Conservation (phyloP, 2,113 vertebrate species). For the Gallinago media region DNA sequence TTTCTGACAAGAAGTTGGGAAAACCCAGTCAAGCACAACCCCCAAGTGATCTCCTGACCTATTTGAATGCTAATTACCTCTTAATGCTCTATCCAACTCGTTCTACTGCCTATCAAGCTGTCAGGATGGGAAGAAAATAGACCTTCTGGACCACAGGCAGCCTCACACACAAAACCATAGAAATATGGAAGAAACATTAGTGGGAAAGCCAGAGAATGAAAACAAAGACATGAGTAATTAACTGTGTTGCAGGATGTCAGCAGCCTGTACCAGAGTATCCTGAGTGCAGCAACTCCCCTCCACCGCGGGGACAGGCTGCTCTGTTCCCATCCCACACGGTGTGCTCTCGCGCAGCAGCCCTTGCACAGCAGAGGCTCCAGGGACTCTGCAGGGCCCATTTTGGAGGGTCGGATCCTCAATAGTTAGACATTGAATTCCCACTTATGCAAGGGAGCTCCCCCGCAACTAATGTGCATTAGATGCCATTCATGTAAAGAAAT, state of each 20-base stretch:
- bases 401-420: neutral
- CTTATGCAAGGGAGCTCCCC: neutral
- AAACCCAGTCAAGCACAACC: conserved; percentile 16
- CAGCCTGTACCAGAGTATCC: neutral
- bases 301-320: neutral
- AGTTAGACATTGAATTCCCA: neutral
- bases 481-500: neutral
- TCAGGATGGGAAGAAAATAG: neutral
- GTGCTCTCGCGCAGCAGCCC: neutral
- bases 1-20: conserved; percentile 27
- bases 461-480: neutral
- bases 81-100: neutral
- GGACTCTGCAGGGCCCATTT: neutral
- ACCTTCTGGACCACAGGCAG: neutral
- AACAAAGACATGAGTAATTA: neutral
- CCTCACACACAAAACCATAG: neutral
- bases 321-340: fast-evolving
- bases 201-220: neutral
- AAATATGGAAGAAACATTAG: neutral
- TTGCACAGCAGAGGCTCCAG: neutral
- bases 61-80: conserved; percentile 28
- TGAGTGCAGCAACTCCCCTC: neutral
- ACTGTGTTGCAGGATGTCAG: neutral
- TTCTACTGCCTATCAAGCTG: neutral
- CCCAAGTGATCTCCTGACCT: conserved; percentile 1